Evolutionary conservation across 2,113 vertebrate species (phyloP).

Genomic region (Pungitius pungitius): DNA sequence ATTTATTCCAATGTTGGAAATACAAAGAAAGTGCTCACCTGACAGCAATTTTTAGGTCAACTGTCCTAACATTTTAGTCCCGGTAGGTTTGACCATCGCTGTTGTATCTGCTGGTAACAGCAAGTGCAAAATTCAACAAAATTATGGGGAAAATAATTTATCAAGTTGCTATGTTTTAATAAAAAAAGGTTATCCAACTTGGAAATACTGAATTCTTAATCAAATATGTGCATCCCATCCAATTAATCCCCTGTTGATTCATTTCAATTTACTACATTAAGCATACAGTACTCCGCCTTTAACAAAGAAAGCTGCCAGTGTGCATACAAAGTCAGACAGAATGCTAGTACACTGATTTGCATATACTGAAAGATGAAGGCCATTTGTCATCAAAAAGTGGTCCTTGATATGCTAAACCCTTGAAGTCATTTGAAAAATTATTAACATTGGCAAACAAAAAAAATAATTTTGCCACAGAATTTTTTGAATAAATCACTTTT

Average conservation of each 20-base stretch:
- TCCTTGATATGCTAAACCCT: not conserved
- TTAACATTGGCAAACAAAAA: no score
- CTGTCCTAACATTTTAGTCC: not conserved
- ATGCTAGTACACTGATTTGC: not conserved
- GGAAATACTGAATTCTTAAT: not conserved
- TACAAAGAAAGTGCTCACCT: not conserved
- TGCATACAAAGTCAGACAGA: not conserved
- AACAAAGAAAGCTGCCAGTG: not conserved
- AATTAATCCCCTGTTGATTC: not conserved
- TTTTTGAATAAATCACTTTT: conserved; percentile 8
- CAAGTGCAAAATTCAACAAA: not conserved
- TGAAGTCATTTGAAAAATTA: no score
- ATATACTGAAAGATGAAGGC: not conserved
- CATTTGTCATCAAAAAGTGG: not conserved
- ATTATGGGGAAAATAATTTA: not conserved
- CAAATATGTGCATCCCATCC: not conserved
- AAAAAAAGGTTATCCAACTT: not conserved
- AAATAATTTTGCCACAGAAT: no score
- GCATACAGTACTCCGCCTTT: no score
- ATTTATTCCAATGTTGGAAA: not conserved
- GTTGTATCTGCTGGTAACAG: not conserved
- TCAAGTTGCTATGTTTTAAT: not conserved
- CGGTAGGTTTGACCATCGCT: not conserved
- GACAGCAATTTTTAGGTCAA: not conserved
- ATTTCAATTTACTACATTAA: not conserved